phyloP scores from a whole-genome alignment of 35 echinoderm and acorn worm genomes.

The Diadema setosum region DNA sequence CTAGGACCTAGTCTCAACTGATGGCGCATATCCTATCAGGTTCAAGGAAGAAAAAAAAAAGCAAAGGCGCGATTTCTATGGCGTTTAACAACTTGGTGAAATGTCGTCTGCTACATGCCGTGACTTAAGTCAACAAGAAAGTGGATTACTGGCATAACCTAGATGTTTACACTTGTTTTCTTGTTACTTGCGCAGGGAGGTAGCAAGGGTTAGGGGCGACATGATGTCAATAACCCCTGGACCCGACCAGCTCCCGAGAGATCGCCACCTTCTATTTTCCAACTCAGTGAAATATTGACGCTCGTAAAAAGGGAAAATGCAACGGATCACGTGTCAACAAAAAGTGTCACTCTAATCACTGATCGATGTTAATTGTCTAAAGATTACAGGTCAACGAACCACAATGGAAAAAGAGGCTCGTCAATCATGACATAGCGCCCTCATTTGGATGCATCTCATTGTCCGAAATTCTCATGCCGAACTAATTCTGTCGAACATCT shows the following conservation, averaged over 20 bases:
- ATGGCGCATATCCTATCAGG: no score
- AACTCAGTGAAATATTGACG: not conserved
- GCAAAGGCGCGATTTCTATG: not conserved
- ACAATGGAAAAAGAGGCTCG: no score
- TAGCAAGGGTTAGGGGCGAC: not conserved
- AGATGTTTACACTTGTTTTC: slow-evolving; percentile 29
- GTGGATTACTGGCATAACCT: slow-evolving; percentile 19
- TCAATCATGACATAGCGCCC: no score
- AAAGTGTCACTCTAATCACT: not conserved
- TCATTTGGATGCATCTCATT: no score
- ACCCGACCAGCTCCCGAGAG: slow-evolving; percentile 5
- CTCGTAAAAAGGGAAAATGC: not conserved
- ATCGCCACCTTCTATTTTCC: slow-evolving; percentile 3
- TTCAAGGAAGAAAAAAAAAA: no score
- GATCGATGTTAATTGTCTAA: not conserved
- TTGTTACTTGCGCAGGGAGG: slow-evolving; percentile 8
- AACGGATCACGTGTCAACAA: not conserved
- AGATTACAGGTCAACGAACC: not conserved
- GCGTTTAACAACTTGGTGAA: not conserved
- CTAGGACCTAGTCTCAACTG: no score
- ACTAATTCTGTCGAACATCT: not conserved
- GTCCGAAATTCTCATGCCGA: no score
- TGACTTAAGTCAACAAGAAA: slow-evolving; percentile 8
- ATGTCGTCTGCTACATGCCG: slow-evolving; percentile 10
- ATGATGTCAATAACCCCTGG: not conserved